Percentiles rank a stretch among this genome's conserved stretches.
Conservation (phyloP, 2,888 invertebrate genomes). For the Pollenia amentaria region DNA sequence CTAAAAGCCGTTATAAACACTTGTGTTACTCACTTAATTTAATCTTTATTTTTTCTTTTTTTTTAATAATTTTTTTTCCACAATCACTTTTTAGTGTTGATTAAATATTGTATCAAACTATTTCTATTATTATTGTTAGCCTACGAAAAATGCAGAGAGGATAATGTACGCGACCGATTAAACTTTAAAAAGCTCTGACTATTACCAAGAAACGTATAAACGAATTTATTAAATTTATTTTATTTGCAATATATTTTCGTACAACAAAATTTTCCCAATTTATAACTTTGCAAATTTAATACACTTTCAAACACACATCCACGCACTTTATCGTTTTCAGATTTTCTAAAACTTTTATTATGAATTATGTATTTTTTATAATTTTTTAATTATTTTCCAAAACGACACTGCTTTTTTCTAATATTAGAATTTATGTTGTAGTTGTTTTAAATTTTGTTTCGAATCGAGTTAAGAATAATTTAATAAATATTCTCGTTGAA, state of each 20-base stretch:
- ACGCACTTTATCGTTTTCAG: slow-evolving; percentile 14
- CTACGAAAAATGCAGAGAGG: background rate
- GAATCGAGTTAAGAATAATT: slow-evolving; percentile 20
- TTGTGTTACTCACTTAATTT: slow-evolving; percentile 51
- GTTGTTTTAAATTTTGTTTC: background rate
- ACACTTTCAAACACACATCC: slow-evolving; percentile 31
- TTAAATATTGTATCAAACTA: background rate
- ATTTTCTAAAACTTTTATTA: slow-evolving; percentile 32
- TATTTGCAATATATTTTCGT: background rate
- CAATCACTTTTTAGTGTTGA: background rate
- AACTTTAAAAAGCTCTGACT: slow-evolving; percentile 55
- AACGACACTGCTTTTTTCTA: slow-evolving; percentile 17
- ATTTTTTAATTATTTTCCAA: background rate
- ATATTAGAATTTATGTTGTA: slow-evolving; percentile 1
- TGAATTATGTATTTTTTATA: background rate
- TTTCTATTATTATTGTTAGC: background rate
- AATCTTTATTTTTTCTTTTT: slow-evolving; percentile 7
- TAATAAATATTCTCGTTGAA: slow-evolving; percentile 27
- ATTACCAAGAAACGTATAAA: slow-evolving; percentile 11
- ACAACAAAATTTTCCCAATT: background rate
- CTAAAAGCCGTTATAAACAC: slow-evolving; percentile 48
- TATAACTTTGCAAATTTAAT: background rate
- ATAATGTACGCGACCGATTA: slow-evolving; percentile 30
- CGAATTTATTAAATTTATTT: slow-evolving; percentile 5
- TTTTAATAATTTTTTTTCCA: background rate